Conservation (phyloP, 1,140 invertebrate species). For the Probaryconus sp. region DNA sequence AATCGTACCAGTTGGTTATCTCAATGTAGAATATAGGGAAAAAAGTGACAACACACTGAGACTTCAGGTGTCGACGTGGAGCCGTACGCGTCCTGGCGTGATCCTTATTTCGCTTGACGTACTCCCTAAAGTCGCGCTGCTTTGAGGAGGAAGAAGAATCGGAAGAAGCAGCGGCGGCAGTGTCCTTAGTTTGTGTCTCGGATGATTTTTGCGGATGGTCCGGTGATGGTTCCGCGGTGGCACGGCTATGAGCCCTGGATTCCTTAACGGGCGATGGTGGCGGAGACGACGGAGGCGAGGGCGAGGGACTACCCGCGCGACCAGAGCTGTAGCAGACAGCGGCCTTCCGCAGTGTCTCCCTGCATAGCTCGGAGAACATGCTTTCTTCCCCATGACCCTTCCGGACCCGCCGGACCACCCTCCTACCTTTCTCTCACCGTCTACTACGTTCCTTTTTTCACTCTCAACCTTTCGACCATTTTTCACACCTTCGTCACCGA, state of each 20-base stretch:
- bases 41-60: conserved; percentile 2
- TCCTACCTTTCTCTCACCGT: conserved; percentile 15
- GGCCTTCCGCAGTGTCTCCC: conserved; percentile 81
- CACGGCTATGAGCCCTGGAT: conserved; percentile 69
- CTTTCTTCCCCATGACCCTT: conserved; percentile 77
- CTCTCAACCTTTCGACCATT: conserved; percentile 24
- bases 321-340: conserved; percentile 77
- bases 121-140: conserved; percentile 66
- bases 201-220: conserved; percentile 66
- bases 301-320: conserved; percentile 73
- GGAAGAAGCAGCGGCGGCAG: conserved; percentile 33
- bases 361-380: conserved; percentile 82
- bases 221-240: conserved; percentile 60
- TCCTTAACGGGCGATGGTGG: conserved; percentile 75
- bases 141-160: no score
- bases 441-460: conserved; percentile 19
- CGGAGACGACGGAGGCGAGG: conserved; percentile 75
- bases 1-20: no score
- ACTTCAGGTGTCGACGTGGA: conserved; percentile 13
- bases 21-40: no score
- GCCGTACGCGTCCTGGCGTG: conserved; percentile 7
- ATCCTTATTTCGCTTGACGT: conserved; percentile 59
- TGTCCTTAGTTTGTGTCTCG: conserved; percentile 32
- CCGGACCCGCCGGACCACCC: conserved; percentile 71
- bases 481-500: conserved; percentile 1